Evolutionary conservation across 1,140 invertebrate genomes (phyloP), one percentile per base, ranked within the genome.

Genomic region (Lineus longissimus): DNA sequence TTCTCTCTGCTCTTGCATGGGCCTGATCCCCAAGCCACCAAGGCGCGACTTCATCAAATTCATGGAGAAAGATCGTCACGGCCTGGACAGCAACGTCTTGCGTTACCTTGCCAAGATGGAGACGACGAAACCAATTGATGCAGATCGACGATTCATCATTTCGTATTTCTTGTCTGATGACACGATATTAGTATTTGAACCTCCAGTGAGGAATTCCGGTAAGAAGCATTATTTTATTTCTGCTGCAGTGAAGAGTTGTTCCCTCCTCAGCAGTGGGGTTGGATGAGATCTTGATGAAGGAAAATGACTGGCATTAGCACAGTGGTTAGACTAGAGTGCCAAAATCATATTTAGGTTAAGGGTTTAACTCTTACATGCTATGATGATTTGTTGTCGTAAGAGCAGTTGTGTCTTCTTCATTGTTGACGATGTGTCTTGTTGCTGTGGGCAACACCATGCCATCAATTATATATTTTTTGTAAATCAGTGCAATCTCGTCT

Each of bases 111-210:
- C 90, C 0, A 86, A 86, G 70, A 85, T 95, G 71, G 83, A 91
- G 43, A 89, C 87, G 1, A 86, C 88, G 61, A 86, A 88, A 58
- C 85, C 86, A 0, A 86, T 88, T 60, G 87, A 93, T 75, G 80
- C 77, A 47, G 83, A 86, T 6, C 83, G 92, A 31, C 82, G 86
- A 51, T 95, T 95, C 74, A 87, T 95, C 47, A 87, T 95, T 23
- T 89, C 87, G 66, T 91, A 92, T 72, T 93, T 86, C 76, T 79
- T 95, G 47, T 85, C 86, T 66, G 92, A 96, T 77, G 91, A 95
- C 67, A 91, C 91, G 0, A 86, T 95, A 41, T 86, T 87, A 25
- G 87, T 96, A 4, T 91, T 87, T 78, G 93, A 95, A 82, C 77
- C 77, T 27, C 86, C 87, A 2, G 84, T 85, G 63, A 85, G 87